A percentile compares a stretch with the other conserved stretches of the same genome.
Conservation (phyloP, 2,113 vertebrate genomes). For the Aptenodytes forsteri region DNA sequence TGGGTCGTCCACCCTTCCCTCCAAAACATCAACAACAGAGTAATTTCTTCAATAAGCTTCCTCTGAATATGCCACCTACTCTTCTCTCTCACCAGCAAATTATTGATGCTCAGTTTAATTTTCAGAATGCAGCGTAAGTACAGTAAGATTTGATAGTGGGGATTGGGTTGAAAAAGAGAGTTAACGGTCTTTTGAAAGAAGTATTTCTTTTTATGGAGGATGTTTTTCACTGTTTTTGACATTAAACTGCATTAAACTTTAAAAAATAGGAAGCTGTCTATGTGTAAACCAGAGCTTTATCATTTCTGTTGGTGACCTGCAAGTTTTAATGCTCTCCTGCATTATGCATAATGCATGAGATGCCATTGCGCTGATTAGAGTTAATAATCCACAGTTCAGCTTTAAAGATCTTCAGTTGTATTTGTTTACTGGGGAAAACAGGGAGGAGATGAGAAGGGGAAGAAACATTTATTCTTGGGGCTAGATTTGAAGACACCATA, state of each 20-base stretch:
- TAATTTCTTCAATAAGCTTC: slow-evolving; percentile 34
- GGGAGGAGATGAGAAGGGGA: neutral
- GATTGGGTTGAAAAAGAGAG: neutral
- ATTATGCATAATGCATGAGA: neutral
- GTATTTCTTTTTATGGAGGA: neutral
- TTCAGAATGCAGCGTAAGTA: slow-evolving; percentile 79
- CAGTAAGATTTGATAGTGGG: neutral
- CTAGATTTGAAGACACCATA: neutral
- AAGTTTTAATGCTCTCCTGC: neutral
- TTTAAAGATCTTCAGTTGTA: neutral
- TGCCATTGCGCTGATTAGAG: neutral
- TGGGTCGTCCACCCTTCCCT: slow-evolving; percentile 70
- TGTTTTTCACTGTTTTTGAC: neutral
- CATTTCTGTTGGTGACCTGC: neutral
- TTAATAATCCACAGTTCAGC: neutral
- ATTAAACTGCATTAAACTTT: neutral
- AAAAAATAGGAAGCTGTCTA: neutral
- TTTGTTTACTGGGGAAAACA: neutral
- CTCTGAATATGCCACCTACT: slow-evolving; percentile 41
- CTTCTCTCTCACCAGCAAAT: slow-evolving; percentile 63
- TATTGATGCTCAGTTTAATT: slow-evolving; percentile 40
- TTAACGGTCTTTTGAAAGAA: neutral
- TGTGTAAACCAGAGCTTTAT: neutral
- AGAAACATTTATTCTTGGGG: neutral
- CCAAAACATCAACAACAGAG: slow-evolving; percentile 54